A percentile compares a stretch with the other conserved stretches of the same genome.
Evolutionary conservation across 2,797 vertebrate genomes (phyloP).

Genomic region (Pygocentrus nattereri): DNA sequence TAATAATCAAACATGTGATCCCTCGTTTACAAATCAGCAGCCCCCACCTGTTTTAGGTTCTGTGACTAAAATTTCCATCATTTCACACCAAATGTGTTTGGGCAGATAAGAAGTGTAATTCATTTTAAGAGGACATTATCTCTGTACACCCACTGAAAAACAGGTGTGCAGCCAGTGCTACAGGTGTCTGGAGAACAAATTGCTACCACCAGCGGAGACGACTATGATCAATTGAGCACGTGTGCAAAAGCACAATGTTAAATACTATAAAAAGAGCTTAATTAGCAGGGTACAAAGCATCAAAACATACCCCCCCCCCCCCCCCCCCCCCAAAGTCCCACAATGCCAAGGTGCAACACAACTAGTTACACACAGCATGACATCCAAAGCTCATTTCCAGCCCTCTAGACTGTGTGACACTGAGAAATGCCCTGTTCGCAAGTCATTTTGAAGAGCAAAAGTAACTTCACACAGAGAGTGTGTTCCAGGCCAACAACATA

Average conservation of each 20-base stretch:
- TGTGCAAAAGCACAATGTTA: neutral
- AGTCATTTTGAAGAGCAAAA: neutral
- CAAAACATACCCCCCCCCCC: neutral
- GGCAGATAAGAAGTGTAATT: constrained; percentile 8
- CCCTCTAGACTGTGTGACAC: neutral
- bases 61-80: neutral
- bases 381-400: neutral
- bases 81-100: constrained; percentile 8
- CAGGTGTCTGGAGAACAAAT: neutral
- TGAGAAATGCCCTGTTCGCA: neutral
- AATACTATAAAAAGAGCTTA: neutral
- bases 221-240: neutral
- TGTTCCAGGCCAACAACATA: neutral
- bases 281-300: neutral
- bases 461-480: neutral
- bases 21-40: neutral
- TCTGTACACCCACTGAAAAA: neutral
- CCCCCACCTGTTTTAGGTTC: neutral
- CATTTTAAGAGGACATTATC: neutral
- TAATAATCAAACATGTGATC: neutral
- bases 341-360: neutral
- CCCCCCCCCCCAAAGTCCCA: neutral
- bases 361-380: neutral
- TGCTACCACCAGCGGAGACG: neutral
- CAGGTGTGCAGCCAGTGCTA: neutral